Conservation (phyloP, 2,113 vertebrate genomes). For the Anolis sagrei region DNA sequence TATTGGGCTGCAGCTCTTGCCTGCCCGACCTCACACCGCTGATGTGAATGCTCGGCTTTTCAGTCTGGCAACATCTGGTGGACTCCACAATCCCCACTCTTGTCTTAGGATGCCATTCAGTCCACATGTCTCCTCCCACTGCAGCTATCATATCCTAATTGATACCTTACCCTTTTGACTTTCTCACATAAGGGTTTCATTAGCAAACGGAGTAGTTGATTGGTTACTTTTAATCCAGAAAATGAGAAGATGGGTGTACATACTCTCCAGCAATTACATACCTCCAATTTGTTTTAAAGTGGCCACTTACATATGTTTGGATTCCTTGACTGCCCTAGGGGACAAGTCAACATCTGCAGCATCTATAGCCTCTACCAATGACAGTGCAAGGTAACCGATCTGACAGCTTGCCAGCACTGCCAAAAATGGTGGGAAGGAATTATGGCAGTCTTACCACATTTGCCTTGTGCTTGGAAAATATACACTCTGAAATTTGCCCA, state of each 20-base stretch:
- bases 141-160: neutral
- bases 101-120: neutral
- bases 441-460: neutral
- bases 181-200: neutral
- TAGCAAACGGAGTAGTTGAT: neutral
- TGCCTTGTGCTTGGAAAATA: neutral
- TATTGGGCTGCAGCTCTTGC: no score
- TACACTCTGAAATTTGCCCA: neutral
- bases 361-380: neutral
- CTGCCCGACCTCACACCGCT: no score
- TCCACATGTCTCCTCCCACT: neutral
- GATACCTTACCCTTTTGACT: neutral
- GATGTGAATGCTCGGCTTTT: no score
- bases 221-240: neutral
- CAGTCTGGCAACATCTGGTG: no score
- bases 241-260: neutral
- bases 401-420: neutral
- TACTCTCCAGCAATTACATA: neutral
- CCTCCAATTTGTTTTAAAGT: neutral
- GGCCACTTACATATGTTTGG: neutral
- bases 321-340: neutral
- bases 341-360: neutral
- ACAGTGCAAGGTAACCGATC: neutral
- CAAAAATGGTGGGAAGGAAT: neutral
- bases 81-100: no score